Percentiles rank a stretch among this genome's conserved stretches.
Evolutionary conservation across 2,888 invertebrate genomes (phyloP).

Genomic region (Ormyrus nitidulus): DNA sequence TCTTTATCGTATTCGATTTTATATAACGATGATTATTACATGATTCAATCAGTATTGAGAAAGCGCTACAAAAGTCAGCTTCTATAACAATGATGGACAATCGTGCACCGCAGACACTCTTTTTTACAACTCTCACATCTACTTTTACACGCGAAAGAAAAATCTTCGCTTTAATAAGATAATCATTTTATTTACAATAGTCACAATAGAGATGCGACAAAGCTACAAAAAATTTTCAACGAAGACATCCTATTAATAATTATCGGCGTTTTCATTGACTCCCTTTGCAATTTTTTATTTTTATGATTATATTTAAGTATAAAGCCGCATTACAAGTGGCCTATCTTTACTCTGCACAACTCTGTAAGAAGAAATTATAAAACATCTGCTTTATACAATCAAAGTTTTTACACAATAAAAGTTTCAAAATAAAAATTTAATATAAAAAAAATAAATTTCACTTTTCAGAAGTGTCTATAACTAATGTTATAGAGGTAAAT

Average conservation of each 20-base stretch:
- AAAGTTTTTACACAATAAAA: background rate
- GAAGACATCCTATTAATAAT: constrained; percentile 12
- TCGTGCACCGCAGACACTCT: constrained; percentile 30
- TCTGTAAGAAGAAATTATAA: constrained; percentile 57
- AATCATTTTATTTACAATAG: constrained; percentile 50
- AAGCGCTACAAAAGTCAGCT: constrained; percentile 22
- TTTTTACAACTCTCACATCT: constrained; percentile 32
- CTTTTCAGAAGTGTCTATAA: too few relatives aligned
- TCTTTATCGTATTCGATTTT: constrained; percentile 30
- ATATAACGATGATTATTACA: background rate
- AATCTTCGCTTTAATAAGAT: constrained; percentile 35
- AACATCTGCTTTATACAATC: background rate
- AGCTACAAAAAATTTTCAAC: constrained; percentile 7
- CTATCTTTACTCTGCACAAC: constrained; percentile 50
- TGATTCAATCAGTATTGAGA: constrained; percentile 32
- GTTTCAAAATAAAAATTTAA: too few relatives aligned
- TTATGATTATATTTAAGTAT: constrained; percentile 63
- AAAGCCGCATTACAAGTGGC: constrained; percentile 60
- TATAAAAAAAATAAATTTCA: too few relatives aligned
- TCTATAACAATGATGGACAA: constrained; percentile 38
- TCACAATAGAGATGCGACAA: background rate
- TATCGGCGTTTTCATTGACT: constrained; percentile 24
- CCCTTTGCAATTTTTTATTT: constrained; percentile 13
- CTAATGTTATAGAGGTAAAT: too few relatives aligned
- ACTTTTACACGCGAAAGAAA: constrained; percentile 37